These are phyloP conservation scores for Spilarctia lutea DNA, from an alignment of 2,888 invertebrate genomes.

Conservation along the genomic window DNA sequence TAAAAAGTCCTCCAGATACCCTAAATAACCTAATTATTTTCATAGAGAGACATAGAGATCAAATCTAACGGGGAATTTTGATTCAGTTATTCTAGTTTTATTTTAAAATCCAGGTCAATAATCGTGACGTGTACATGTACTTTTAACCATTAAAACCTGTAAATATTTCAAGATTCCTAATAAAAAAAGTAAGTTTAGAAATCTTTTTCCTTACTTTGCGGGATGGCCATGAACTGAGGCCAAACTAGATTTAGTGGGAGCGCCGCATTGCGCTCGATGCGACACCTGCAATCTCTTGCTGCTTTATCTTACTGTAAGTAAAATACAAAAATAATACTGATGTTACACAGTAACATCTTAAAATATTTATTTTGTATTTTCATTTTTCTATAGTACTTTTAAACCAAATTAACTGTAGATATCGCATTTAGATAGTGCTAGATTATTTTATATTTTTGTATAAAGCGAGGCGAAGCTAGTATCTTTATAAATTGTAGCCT, in stretches of 20 bases:
- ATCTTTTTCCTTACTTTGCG: constrained; percentile 40
- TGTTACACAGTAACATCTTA: not conserved
- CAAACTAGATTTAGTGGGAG: constrained; percentile 70
- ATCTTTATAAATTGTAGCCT: too few relatives aligned
- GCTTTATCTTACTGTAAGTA: constrained; percentile 56
- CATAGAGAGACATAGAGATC: not conserved
- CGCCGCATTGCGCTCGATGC: constrained; percentile 82
- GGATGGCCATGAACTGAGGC: constrained; percentile 72
- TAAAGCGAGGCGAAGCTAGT: too few relatives aligned
- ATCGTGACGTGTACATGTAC: not conserved
- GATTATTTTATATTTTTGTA: not conserved
- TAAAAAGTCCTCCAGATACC: not conserved
- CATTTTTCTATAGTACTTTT: not conserved
- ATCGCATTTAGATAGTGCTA: not conserved
- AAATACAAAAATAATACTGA: constrained; percentile 20
- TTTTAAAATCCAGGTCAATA: not conserved
- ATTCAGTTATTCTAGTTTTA: not conserved
- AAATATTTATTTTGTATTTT: not conserved
- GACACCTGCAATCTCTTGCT: constrained; percentile 72
- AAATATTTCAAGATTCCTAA: not conserved
- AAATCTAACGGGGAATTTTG: not conserved
- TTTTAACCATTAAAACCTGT: not conserved
- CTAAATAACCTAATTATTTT: not conserved
- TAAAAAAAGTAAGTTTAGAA: constrained; percentile 9
- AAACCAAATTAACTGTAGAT: not conserved